A percentile compares a stretch with the other conserved stretches of the same genome.
Conservation (phyloP, 2,113 vertebrate genomes). For the Scalopus aquaticus region DNA sequence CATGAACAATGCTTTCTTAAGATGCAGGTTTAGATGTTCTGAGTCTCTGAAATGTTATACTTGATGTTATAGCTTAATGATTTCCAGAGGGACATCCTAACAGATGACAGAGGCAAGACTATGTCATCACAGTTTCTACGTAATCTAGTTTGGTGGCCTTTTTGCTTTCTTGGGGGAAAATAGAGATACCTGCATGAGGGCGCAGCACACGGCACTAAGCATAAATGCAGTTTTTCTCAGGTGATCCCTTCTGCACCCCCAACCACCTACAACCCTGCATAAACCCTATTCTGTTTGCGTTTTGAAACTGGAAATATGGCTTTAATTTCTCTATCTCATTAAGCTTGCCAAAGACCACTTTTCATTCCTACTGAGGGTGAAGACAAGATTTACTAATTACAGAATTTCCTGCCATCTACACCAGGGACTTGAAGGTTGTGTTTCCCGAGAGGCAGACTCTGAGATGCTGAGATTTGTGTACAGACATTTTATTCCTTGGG, state of each 20-base stretch:
- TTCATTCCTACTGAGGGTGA: neutral
- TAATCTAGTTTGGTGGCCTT: neutral
- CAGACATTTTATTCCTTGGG: neutral
- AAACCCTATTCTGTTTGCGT: neutral
- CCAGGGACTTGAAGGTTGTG: neutral
- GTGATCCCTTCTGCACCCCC: no score
- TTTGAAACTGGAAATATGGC: neutral
- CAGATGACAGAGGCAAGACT: neutral
- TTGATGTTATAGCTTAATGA: neutral
- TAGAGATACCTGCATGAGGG: no score
- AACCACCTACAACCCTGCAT: neutral
- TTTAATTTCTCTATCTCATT: neutral
- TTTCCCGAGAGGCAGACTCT: neutral
- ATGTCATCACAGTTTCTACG: neutral
- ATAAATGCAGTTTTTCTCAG: neutral
- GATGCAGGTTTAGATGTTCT: slow-evolving; percentile 1
- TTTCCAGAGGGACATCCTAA: neutral
- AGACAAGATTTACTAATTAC: neutral
- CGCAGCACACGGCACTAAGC: neutral
- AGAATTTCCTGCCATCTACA: neutral
- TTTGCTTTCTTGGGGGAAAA: neutral
- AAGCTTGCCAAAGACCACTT: neutral
- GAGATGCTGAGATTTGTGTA: neutral
- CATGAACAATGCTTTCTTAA: neutral
- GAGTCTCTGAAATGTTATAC: slow-evolving; percentile 10